A percentile compares a stretch with the other conserved stretches of the same genome.
phyloP scores from a whole-genome alignment of 2,888 invertebrate genomes.

The Fabriciana adippe region DNA sequence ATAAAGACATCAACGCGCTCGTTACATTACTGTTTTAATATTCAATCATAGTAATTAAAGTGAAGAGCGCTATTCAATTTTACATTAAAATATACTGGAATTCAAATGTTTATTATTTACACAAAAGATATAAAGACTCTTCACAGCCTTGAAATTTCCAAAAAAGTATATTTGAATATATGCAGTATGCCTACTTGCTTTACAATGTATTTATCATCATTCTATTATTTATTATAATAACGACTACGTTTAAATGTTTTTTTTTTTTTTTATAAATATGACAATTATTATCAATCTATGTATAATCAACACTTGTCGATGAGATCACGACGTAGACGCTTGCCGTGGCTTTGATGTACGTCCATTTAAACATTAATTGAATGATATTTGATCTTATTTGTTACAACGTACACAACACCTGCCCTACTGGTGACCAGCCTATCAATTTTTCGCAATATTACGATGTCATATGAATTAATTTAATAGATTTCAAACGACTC shows the following conservation, averaged over 20 bases:
- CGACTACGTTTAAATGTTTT: too few species aligned
- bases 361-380: constrained; percentile 1
- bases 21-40: too few species aligned
- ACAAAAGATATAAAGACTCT: too few species aligned
- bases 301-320: not conserved
- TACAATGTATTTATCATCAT: too few species aligned
- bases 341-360: not conserved
- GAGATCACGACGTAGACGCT: constrained; percentile 9
- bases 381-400: constrained; percentile 11
- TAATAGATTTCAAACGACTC: not conserved
- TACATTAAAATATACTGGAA: too few species aligned
- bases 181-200: too few species aligned
- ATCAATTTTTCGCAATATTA: not conserved
- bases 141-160: too few species aligned
- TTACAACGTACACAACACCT: not conserved
- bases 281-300: not conserved
- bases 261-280: not conserved
- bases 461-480: not conserved
- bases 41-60: too few species aligned
- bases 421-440: not conserved
- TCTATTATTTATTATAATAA: too few species aligned
- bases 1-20: constrained; percentile 59
- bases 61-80: too few species aligned
- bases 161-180: too few species aligned
- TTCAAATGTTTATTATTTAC: too few species aligned